phyloP scores from a whole-genome alignment of 2,888 invertebrate species.

The Nysson spinosus region DNA sequence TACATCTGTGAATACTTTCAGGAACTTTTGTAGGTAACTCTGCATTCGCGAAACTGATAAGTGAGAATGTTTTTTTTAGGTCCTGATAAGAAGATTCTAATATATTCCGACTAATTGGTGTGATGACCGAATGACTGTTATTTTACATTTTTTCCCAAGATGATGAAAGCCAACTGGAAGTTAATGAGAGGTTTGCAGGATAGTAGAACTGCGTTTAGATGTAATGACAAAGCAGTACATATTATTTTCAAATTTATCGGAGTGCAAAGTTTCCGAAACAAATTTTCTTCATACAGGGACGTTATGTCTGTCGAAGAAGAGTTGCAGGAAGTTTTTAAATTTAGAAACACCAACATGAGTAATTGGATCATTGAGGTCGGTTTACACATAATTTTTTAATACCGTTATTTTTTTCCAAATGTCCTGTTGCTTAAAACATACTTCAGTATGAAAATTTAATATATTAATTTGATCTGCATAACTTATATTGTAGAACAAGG shows the following conservation, averaged over 20 bases:
- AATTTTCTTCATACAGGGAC: neutral
- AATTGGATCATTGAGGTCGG: constrained; percentile 76
- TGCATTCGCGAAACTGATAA: too few relatives aligned
- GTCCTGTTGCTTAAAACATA: neutral
- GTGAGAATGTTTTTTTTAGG: neutral
- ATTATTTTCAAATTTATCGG: neutral
- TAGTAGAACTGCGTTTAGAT: neutral
- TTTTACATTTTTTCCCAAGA: too few relatives aligned
- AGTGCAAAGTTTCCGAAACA: neutral
- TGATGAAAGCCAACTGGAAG: neutral
- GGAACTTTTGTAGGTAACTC: too few relatives aligned
- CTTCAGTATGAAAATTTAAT: constrained; percentile 9
- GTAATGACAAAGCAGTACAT: neutral
- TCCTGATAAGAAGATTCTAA: too few relatives aligned
- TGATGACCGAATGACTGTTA: too few relatives aligned
- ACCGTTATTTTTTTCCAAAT: neutral
- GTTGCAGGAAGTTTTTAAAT: constrained; percentile 70
- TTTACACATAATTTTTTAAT: constrained; percentile 8
- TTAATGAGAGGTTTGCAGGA: neutral
- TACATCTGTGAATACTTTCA: too few relatives aligned
- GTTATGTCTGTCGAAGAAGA: constrained; percentile 48
- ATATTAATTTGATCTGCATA: too few relatives aligned
- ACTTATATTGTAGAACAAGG: constrained; percentile 75
- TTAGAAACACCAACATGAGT: constrained; percentile 70
- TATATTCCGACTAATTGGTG: too few relatives aligned